Evolutionary conservation across 2,888 invertebrate species (phyloP).

Genomic region (Tineola bisselliella): DNA sequence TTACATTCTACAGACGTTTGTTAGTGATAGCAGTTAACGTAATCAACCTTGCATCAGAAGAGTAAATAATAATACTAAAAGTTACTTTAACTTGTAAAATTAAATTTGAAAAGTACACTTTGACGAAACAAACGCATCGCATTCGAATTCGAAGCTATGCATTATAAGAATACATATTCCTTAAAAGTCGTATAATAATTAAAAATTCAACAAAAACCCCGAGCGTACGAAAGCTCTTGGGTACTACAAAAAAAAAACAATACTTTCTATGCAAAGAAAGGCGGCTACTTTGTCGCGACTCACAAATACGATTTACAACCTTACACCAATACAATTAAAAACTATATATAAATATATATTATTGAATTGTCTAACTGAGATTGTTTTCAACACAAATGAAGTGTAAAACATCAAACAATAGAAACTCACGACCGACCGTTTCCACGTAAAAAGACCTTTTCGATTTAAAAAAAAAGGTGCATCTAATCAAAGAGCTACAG

Average conservation of each 20-base stretch:
- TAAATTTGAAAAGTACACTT: no score
- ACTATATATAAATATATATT: neutral
- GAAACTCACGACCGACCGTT: neutral
- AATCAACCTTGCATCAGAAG: no score
- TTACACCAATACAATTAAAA: neutral
- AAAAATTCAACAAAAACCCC: slow-evolving; percentile 2
- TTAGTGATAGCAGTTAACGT: no score
- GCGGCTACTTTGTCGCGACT: neutral
- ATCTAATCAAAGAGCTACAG: slow-evolving; percentile 26
- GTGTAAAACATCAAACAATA: slow-evolving; percentile 9
- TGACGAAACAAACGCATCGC: no score
- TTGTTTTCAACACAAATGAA: neutral
- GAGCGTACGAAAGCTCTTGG: neutral
- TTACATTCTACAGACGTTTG: no score
- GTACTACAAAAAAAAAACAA: neutral
- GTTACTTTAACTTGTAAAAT: no score
- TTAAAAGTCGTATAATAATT: neutral
- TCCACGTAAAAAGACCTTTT: slow-evolving; percentile 8
- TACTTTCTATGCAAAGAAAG: slow-evolving; percentile 2
- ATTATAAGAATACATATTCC: neutral
- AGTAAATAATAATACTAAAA: no score
- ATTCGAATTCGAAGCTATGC: neutral
- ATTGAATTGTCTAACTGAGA: neutral
- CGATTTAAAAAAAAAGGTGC: slow-evolving; percentile 10
- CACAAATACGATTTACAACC: neutral